Conservation (phyloP, 2,888 invertebrate species). For the Plagodis pulveraria region DNA sequence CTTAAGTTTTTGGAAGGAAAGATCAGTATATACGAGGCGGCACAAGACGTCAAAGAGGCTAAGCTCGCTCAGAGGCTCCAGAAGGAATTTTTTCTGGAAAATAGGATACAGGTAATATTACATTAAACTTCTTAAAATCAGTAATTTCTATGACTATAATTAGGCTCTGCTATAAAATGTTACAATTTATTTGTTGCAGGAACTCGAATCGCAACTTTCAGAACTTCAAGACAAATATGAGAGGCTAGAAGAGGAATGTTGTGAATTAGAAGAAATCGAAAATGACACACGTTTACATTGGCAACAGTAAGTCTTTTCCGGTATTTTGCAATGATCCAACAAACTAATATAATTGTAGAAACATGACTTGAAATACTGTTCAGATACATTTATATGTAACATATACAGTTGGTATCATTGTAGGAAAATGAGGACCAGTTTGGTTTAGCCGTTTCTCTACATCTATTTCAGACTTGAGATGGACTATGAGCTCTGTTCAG, state of each 20-base stretch:
- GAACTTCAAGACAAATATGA: constrained; percentile 87
- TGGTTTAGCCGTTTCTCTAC: no score
- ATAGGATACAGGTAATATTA: constrained; percentile 72
- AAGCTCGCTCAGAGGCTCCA: constrained; percentile 87
- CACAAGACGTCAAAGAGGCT: constrained; percentile 86
- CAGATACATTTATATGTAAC: no score
- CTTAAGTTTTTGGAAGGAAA: constrained; percentile 87
- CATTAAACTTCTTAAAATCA: background rate
- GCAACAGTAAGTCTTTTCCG: constrained; percentile 76
- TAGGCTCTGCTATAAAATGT: background rate
- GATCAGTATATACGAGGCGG: constrained; percentile 87
- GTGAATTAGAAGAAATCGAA: constrained; percentile 90
- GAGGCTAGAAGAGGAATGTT: constrained; percentile 88
- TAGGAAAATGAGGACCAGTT: no score
- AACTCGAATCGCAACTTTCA: constrained; percentile 82
- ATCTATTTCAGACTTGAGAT: constrained; percentile 80
- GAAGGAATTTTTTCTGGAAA: constrained; percentile 84
- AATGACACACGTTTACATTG: constrained; percentile 88
- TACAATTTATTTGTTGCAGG: constrained; percentile 49
- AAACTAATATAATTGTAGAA: background rate
- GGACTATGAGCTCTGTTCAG: constrained; percentile 86
- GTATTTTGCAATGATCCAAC: no score
- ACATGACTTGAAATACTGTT: no score
- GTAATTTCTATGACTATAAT: background rate
- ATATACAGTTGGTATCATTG: no score